Evolutionary conservation across 2,113 vertebrate genomes (phyloP).

Genomic region (Ophthalmolycus amberensis): DNA sequence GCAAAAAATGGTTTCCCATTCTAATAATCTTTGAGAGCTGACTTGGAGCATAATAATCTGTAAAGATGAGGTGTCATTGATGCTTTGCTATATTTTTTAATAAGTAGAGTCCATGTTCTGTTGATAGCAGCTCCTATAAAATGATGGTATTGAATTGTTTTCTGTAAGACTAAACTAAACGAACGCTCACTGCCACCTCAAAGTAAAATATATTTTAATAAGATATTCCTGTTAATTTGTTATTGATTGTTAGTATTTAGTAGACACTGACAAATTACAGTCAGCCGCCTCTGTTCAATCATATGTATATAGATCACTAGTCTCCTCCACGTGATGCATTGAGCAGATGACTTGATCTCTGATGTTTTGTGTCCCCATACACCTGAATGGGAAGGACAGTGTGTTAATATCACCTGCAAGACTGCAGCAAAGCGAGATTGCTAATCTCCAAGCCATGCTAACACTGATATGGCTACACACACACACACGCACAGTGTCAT

Average conservation of each 20-base stretch:
- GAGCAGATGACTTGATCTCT: background rate
- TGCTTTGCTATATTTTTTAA: no score
- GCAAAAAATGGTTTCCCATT: no score
- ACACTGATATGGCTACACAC: conserved; percentile 12
- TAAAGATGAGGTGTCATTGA: no score
- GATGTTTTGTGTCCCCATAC: background rate
- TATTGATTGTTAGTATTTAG: background rate
- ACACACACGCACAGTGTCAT: background rate
- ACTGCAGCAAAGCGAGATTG: background rate
- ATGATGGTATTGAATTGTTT: background rate
- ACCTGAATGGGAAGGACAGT: background rate
- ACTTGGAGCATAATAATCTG: no score
- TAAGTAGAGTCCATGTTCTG: no score
- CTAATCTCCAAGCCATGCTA: conserved; percentile 1
- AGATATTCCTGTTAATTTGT: background rate
- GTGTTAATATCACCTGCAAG: background rate
- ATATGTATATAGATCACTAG: background rate
- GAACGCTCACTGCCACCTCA: background rate
- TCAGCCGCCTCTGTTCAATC: background rate
- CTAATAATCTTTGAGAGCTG: no score
- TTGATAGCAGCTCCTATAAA: background rate
- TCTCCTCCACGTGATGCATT: background rate
- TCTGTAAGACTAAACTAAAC: background rate
- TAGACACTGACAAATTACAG: conserved; percentile 16
- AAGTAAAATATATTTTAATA: background rate